These are phyloP conservation scores for Cordilura impudica DNA, from an alignment of 2,888 invertebrate species.

Conservation along the genomic window DNA sequence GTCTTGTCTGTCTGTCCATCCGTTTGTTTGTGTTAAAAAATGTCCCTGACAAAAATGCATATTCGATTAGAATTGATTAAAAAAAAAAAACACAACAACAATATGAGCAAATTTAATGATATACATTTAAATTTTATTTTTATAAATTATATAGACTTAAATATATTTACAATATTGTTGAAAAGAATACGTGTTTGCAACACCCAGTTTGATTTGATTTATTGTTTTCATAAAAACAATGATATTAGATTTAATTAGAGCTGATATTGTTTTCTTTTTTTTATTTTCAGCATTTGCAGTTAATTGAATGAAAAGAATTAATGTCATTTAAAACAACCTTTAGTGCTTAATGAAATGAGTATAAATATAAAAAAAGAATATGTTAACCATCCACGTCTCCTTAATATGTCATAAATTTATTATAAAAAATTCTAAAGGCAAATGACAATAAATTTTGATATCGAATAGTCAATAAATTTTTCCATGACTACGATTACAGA, in stretches of 20 bases:
- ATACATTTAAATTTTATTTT: slow-evolving; percentile 26
- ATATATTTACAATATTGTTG: not conserved
- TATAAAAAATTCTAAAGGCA: too few relatives aligned
- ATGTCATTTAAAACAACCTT: too few relatives aligned
- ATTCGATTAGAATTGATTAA: slow-evolving; percentile 56
- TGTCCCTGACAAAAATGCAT: slow-evolving; percentile 62
- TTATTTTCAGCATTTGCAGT: not conserved
- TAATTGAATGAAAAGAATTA: not conserved
- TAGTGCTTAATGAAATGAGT: too few relatives aligned
- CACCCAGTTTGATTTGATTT: slow-evolving; percentile 32
- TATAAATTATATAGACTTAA: not conserved
- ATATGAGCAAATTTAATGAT: slow-evolving; percentile 19
- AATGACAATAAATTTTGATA: too few relatives aligned
- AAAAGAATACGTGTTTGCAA: slow-evolving; percentile 40
- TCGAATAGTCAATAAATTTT: too few relatives aligned
- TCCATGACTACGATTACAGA: too few relatives aligned
- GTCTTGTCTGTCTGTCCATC: not conserved
- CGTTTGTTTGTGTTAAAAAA: slow-evolving; percentile 33
- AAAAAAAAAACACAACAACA: slow-evolving; percentile 28
- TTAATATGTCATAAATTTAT: too few relatives aligned
- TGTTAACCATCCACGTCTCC: too few relatives aligned
- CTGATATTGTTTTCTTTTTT: slow-evolving; percentile 16
- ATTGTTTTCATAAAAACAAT: slow-evolving; percentile 16
- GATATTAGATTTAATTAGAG: slow-evolving; percentile 32
- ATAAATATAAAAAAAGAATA: too few relatives aligned